Base-by-base conservation (phyloP, 64 coral and sea anemone species). In the Actinia tenebrosa region DNA sequence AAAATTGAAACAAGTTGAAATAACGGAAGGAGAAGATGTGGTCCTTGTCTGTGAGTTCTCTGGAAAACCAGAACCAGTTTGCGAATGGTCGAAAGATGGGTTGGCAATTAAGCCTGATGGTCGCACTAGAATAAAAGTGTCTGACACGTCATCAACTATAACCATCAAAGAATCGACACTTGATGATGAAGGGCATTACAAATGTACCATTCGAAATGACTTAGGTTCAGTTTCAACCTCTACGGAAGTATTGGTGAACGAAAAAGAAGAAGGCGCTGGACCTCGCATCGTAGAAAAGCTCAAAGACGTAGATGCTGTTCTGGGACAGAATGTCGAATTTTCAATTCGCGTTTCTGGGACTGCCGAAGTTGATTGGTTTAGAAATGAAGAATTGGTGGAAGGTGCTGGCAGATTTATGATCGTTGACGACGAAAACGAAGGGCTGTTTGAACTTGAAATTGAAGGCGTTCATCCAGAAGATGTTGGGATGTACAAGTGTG, bases 131-230 rank as follows among this genome's bases (percentile, higher is more conserved):
- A 87, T 78, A 16, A 42, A 84, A 19, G 83, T 88, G 60, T 84
- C 84, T 64, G 92, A 87, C 46, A 63, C 90, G 14, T 80, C 89
- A 10, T 78, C 84, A 17, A 78, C 92, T 64, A 64, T 94, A 22
- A 87, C 80, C 22, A 90, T 94, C 80, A 63, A 44, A 16, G 84
- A 90, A 45, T 66, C 85, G 44, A 89, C 88, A 13, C 64, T 87
- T 25, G 88, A 94, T 42, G 92, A 92, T 72, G 94, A 95, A 62
- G 94, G 87, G 17, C 83, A 84, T 62, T 96, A 96, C 52, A 90
- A 92, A 84, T 96, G 94, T 30, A 82, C 89, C 44, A 84, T 89
- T 54, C 60, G 78, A 84, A 95, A 89, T 66, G 89, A 95, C 10
- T 75, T 83, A 4, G 93, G 90, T 37, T 60, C 83, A 20, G 86